Conservation (phyloP, 1,140 invertebrate species). For the Caerostris extrusa region DNA sequence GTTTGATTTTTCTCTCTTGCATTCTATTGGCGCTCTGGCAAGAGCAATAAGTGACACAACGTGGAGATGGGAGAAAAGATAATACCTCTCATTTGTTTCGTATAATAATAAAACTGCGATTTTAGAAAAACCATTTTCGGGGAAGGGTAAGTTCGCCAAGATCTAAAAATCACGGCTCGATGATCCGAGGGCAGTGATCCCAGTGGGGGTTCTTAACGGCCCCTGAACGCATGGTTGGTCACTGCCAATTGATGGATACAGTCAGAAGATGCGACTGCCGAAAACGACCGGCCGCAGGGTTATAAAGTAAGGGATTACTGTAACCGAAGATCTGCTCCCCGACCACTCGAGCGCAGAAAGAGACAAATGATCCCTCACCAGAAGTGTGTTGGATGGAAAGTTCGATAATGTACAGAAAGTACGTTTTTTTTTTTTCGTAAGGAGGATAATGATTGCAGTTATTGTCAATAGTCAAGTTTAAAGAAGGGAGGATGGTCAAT, state of each 20-base stretch:
- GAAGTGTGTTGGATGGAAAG: neutral
- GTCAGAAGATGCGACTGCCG: conserved; percentile 54
- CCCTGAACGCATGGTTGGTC: conserved; percentile 34
- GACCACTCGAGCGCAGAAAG: neutral
- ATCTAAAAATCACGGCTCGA: conserved; percentile 66
- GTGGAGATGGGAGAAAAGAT: neutral
- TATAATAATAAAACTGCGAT: conserved; percentile 54
- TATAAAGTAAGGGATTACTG: conserved; percentile 73
- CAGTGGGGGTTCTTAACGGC: conserved; percentile 49
- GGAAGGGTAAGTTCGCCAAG: conserved; percentile 12
- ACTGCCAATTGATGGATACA: conserved; percentile 70
- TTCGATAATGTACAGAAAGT: neutral
- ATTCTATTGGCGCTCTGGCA: neutral
- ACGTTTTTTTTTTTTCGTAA: neutral
- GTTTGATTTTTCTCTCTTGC: too few relatives aligned
- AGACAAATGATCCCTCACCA: neutral
- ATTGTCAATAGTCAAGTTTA: neutral
- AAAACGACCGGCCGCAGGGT: conserved; percentile 57
- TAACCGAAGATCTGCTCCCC: conserved; percentile 48
- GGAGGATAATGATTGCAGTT: neutral
- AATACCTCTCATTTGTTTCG: conserved; percentile 71
- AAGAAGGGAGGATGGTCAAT: too few relatives aligned
- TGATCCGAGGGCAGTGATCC: conserved; percentile 33
- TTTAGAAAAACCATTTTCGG: conserved; percentile 47
- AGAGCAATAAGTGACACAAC: neutral